Evolutionary conservation across 2,888 invertebrate species (phyloP), one percentile per base, ranked within the genome.

Genomic region (Plebejus argus): DNA sequence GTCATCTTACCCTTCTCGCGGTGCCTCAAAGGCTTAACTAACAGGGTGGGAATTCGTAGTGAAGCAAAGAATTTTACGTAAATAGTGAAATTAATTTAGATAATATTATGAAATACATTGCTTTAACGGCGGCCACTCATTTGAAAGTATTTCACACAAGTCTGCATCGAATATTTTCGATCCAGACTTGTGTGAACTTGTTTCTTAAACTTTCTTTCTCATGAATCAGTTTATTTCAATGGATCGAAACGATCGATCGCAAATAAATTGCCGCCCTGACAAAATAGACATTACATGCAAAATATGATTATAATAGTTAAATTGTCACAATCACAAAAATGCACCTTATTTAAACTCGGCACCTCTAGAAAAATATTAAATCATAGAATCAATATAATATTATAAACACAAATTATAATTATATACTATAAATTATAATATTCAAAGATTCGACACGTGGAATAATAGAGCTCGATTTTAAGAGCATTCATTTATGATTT

Each of bases 41-140:
- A 72, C 77, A 77, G 77, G 77, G 71, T 77, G 70, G 49, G 71
- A 71, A 77, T 77, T 72, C 71, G 39, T 77, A 77, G 71, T 15
- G 5, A 53, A 49, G 49, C 49, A 8, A 20, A n/a, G 28, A 23
- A 12, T 66, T 28, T 12, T 28, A 28, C 66, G 12, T 15, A 5
- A 66, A 66, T 66, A 66, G 66, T 66, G 15, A 66, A 66, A 66
- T 66, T 33, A 28, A 66, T 28, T 33, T 66, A 66, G 28, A 66
- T 33, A 28, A 66, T 33, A 28, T 28, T 28, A 28, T 66, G n/a
- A 58, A n/a, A 56, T 56, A 58, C n/a, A 23, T 23, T 23, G 20
- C 61, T 61, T 23, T 61, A 23, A 61, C 23, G 12, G 23, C 18
- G 53, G 5, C 18, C 3, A 53, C 53, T 18, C 53, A 45, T 18